Evolutionary conservation across 1,140 invertebrate genomes (phyloP).

Genomic region (Mercenaria mercenaria): DNA sequence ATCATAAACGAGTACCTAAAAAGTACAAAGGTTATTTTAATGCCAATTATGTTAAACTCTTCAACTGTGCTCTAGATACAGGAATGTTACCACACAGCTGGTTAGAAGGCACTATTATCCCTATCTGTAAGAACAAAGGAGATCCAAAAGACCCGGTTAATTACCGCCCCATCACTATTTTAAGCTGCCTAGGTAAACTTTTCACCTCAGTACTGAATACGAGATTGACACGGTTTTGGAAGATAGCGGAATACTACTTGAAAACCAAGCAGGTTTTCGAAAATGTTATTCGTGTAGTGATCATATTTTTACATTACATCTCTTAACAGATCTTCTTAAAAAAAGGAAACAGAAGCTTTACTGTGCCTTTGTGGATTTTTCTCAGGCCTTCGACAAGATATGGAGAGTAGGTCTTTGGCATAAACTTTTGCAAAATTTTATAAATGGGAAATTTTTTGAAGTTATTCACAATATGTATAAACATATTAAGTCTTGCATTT

Average conservation of each 20-base stretch:
- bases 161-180: constrained; percentile 62
- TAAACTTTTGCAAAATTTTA: constrained; percentile 13
- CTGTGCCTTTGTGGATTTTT: constrained; percentile 32
- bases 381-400: constrained; percentile 25
- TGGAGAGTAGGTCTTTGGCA: constrained; percentile 25
- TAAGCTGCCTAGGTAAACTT: constrained; percentile 64
- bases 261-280: constrained; percentile 65
- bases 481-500: constrained; percentile 38
- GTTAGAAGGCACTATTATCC: constrained; percentile 44
- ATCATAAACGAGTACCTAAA: constrained; percentile 41
- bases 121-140: constrained; percentile 68
- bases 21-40: constrained; percentile 21
- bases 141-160: constrained; percentile 19
- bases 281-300: constrained; percentile 19
- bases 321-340: not conserved
- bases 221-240: constrained; percentile 36
- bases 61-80: constrained; percentile 23
- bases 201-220: constrained; percentile 65
- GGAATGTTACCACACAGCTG: constrained; percentile 28
- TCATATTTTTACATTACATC: constrained; percentile 48
- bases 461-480: constrained; percentile 32
- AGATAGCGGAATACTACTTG: not conserved
- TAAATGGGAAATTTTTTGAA: constrained; percentile 22
- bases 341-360: constrained; percentile 11
- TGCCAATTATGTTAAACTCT: constrained; percentile 40